These are phyloP conservation scores for Malurus alboscapulatus DNA, from an alignment of 2,113 vertebrate genomes.

Conservation along the genomic window DNA sequence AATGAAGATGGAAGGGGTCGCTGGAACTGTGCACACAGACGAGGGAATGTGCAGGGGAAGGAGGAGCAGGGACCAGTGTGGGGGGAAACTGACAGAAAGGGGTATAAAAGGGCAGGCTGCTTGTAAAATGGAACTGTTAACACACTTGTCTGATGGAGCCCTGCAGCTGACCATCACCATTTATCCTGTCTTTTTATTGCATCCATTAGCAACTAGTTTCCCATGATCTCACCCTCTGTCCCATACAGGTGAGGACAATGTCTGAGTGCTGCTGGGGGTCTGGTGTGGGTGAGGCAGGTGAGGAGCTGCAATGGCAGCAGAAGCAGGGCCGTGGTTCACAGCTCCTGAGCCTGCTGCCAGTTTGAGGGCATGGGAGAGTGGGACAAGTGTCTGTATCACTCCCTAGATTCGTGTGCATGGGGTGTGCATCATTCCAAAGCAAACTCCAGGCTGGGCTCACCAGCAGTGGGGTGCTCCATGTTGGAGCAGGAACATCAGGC, in stretches of 20 bases:
- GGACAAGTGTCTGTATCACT: not conserved
- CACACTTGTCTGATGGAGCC: not conserved
- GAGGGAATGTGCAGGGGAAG: not conserved
- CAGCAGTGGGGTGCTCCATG: fast-evolving
- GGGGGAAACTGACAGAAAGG: not conserved
- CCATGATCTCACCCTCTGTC: not conserved
- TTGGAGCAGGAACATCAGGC: not conserved
- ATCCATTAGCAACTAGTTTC: not conserved
- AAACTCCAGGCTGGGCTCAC: not conserved
- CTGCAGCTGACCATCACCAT: not conserved
- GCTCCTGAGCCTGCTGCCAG: fast-evolving
- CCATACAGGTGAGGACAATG: not conserved
- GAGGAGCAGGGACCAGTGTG: not conserved
- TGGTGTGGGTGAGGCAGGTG: not conserved
- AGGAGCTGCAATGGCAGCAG: not conserved
- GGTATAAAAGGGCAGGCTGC: not conserved
- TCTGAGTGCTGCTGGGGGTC: not conserved
- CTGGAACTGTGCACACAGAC: not conserved
- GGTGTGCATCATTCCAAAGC: not conserved
- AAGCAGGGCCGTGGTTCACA: not conserved
- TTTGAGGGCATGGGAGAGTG: fast-evolving
- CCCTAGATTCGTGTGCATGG: fast-evolving
- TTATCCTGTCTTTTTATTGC: not conserved
- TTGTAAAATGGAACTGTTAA: not conserved
- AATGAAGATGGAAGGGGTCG: fast-evolving